These are phyloP conservation scores for Lithobates pipiens DNA, from an alignment of 2,797 vertebrate species.

Conservation along the genomic window DNA sequence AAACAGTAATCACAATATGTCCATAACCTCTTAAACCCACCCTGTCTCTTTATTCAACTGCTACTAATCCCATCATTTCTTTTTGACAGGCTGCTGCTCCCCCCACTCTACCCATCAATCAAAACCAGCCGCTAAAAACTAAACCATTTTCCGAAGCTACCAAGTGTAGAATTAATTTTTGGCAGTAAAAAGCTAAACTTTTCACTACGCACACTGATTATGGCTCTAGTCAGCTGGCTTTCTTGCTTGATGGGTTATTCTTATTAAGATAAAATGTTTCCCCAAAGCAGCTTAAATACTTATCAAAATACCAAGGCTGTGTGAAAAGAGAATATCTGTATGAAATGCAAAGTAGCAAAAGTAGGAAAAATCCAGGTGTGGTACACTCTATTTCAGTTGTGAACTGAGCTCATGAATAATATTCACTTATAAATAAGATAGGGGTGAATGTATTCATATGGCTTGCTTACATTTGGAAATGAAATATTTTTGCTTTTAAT, in stretches of 20 bases:
- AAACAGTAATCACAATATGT: constrained; percentile 46
- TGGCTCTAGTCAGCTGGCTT: constrained; percentile 62
- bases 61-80: constrained; percentile 59
- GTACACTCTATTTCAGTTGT: constrained; percentile 24
- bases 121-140: constrained; percentile 68
- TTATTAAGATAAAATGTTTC: constrained; percentile 72
- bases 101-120: constrained; percentile 67
- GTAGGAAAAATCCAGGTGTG: constrained; percentile 51
- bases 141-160: constrained; percentile 65
- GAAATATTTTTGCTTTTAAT: not conserved
- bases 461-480: constrained; percentile 12
- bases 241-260: constrained; percentile 69
- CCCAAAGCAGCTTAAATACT: constrained; percentile 61
- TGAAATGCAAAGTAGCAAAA: constrained; percentile 29
- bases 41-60: constrained; percentile 60
- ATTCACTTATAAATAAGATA: constrained; percentile 45
- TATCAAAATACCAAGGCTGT: constrained; percentile 61
- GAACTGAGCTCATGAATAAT: constrained; percentile 45
- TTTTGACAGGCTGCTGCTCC: constrained; percentile 61
- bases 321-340: constrained; percentile 7
- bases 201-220: constrained; percentile 57
- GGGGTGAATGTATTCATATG: constrained; percentile 27
- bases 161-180: constrained; percentile 65
- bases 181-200: constrained; percentile 67
- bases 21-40: constrained; percentile 64